Percentiles rank a stretch among this genome's conserved stretches.
phyloP scores from a whole-genome alignment of 2,113 vertebrate species.

The rabbit (Oryctolagus cuniculus) region mOryCun1.1 NC_091439.1:63896001-63896500 shows the following conservation, averaged over 20 bases:
- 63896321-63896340: neutral
- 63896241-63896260: neutral
- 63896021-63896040: neutral
- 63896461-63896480: neutral
- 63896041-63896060: neutral
- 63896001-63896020: neutral
- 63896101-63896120: neutral
- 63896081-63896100: neutral
- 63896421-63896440: neutral
- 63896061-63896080: neutral
- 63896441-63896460: neutral
- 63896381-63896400: neutral
- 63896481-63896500: neutral
- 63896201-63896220: neutral
- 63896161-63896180: neutral
- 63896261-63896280: neutral
- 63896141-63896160: neutral
- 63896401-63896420: neutral
- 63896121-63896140: neutral
- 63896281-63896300: neutral
- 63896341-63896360: neutral
- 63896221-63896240: neutral
- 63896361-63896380: neutral
- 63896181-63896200: neutral
- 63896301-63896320: neutral